Percentiles rank a stretch among this genome's conserved stretches.
Conservation (phyloP, 30 jellyfish, hydroid and myxozoan genomes). For the Aurelia sp. region DNA sequence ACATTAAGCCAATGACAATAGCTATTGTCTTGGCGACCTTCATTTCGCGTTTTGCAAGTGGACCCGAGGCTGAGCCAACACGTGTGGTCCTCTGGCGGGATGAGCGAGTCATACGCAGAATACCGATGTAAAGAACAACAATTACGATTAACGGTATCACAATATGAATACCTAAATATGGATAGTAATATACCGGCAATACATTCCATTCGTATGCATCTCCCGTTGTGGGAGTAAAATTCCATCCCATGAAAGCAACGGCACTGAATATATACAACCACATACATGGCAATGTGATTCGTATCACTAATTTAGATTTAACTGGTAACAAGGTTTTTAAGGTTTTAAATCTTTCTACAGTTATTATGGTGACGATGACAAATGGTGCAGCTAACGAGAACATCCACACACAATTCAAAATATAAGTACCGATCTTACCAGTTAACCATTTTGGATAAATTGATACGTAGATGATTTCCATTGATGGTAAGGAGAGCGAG, state of each 20-base stretch:
- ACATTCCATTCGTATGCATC: constrained; percentile 76
- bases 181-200: constrained; percentile 60
- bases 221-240: constrained; percentile 46
- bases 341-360: constrained; percentile 60
- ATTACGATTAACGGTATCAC: constrained; percentile 50
- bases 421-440: constrained; percentile 57
- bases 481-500: constrained; percentile 47
- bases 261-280: constrained; percentile 63
- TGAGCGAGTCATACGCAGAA: constrained; percentile 34
- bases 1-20: constrained; percentile 60
- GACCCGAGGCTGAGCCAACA: constrained; percentile 21
- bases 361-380: constrained; percentile 60
- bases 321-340: constrained; percentile 10
- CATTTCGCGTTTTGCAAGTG: constrained; percentile 59
- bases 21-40: constrained; percentile 62
- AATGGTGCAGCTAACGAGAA: constrained; percentile 73
- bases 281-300: not conserved
- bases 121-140: constrained; percentile 36
- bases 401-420: constrained; percentile 54
- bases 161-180: constrained; percentile 68
- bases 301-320: not conserved
- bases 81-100: constrained; percentile 18
- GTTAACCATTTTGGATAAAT: constrained; percentile 70
- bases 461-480: constrained; percentile 58
- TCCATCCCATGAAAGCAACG: constrained; percentile 54